These are phyloP conservation scores for Leuciscus waleckii DNA, from an alignment of 2,797 vertebrate genomes.

Conservation along the genomic window DNA sequence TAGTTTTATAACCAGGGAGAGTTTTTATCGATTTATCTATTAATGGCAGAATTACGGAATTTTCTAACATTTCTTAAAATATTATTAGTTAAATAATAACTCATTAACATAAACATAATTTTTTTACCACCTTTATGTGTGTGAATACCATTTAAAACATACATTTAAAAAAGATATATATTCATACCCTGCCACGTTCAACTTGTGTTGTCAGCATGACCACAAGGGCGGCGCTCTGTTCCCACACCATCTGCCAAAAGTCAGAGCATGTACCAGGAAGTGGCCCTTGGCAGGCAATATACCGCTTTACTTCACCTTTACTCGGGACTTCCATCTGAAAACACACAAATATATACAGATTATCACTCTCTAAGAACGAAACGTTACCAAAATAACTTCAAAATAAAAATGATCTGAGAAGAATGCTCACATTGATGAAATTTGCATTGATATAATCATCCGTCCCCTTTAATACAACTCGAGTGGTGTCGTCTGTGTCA, in stretches of 20 bases:
- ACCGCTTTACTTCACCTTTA: constrained; percentile 95
- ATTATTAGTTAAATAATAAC: not conserved
- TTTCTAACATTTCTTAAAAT: not conserved
- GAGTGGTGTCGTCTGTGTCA: constrained; percentile 91
- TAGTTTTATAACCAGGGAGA: not conserved
- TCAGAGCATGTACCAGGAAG: constrained; percentile 95
- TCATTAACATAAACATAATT: no score
- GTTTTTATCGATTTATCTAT: not conserved
- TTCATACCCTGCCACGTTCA: constrained; percentile 93
- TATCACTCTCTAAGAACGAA: not conserved
- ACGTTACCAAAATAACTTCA: not conserved
- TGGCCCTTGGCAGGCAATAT: constrained; percentile 98
- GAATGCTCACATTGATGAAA: constrained; percentile 94
- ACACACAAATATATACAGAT: not conserved
- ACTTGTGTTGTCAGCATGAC: constrained; percentile 99
- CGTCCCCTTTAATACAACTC: constrained; percentile 93
- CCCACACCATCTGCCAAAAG: constrained; percentile 99
- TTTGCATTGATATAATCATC: constrained; percentile 99
- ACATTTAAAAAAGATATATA: not conserved
- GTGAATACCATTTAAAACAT: not conserved
- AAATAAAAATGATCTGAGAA: not conserved
- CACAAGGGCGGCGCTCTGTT: constrained; percentile 95
- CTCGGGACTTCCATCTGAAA: constrained; percentile 95
- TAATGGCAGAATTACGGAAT: not conserved
- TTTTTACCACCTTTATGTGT: not conserved